Base-by-base conservation (phyloP, 2,797 vertebrate species). In the Nannoperca australis region DNA sequence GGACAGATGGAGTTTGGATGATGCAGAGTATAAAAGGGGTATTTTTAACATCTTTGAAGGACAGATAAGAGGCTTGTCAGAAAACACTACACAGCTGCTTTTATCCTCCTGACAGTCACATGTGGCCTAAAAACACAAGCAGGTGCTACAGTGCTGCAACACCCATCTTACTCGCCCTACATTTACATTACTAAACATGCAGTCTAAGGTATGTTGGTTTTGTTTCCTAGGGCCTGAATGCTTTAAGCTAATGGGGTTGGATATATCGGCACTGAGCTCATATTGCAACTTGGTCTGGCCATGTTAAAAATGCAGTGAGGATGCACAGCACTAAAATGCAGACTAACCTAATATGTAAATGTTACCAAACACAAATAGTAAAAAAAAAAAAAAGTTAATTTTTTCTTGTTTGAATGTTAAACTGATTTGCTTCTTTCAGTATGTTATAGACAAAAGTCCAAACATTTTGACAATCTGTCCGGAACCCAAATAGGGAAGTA, bases 21-120 rank as follows among this genome's bases (percentile, higher is more conserved):
- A 78, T 70, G 73, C 74, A 12, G 65, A 60, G 40, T 77, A 62
- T 67, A 45, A 82, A 78, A 79, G 0, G 0, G 73, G 40, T 87
- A 86, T 89, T 88, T 83, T 86, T 86, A 89, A 69, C 44, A 75
- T 62, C 53, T 83, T 80, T 85, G 75, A 82, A 82, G 58, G 71
- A 76, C 55, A 36, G 58, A 88, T 70, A 67, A 85, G 72, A 83
- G 50, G 66, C 78, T 67, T 69, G 64, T 84, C 83, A 73, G 62
- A 24, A 69, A 70, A 59, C 8, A 30, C 53, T 24, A 24, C 54
- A 50, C 63, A 65, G 65, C 62, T 76, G 81, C 76, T 79, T 83
- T 84, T 70, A 81, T 84, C 84, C 55, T 59, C 60, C 67, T 55
- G 70, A 69, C 70, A 76, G 73, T 60, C 12, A 70, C 71, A 71